Evolutionary conservation across 1,140 invertebrate species (phyloP).

Genomic region (Dinoponera quadriceps): DNA sequence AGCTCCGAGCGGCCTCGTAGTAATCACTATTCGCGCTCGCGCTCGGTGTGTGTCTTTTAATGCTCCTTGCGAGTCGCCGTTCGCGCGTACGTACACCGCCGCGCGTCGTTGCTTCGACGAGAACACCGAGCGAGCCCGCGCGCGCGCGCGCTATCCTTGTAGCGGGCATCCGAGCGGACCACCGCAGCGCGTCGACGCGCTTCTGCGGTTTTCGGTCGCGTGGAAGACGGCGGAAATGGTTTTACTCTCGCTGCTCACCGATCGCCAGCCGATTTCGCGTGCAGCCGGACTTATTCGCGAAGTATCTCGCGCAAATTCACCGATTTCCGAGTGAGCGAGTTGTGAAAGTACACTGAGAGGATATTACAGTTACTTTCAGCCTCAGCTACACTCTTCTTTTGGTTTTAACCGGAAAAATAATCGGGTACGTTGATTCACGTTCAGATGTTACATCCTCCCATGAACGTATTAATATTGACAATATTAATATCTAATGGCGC

Average conservation of each 20-base stretch:
- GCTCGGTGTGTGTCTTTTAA: constrained; percentile 76
- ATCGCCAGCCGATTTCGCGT: neutral
- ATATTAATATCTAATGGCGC: no score
- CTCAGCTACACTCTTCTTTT: no score
- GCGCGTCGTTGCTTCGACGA: neutral
- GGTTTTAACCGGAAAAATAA: no score
- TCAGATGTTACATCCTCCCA: no score
- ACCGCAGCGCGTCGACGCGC: constrained; percentile 43
- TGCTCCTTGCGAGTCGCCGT: constrained; percentile 62
- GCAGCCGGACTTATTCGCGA: neutral
- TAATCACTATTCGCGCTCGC: constrained; percentile 79
- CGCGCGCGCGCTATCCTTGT: constrained; percentile 56
- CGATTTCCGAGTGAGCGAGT: no score
- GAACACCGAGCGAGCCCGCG: constrained; percentile 34
- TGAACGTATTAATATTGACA: no score
- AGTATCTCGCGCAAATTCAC: no score
- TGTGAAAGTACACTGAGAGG: no score
- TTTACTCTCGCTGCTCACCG: neutral
- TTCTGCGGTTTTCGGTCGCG: constrained; percentile 60
- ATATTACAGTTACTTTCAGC: no score
- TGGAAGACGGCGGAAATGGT: neutral
- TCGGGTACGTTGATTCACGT: no score
- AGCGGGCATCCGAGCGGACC: constrained; percentile 39
- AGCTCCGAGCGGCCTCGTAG: constrained; percentile 76
- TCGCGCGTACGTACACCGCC: constrained; percentile 32